Percentiles rank a stretch among this genome's conserved stretches.
Evolutionary conservation across 1,140 invertebrate genomes (phyloP).

Genomic region (Meloidogyne hapla): DNA sequence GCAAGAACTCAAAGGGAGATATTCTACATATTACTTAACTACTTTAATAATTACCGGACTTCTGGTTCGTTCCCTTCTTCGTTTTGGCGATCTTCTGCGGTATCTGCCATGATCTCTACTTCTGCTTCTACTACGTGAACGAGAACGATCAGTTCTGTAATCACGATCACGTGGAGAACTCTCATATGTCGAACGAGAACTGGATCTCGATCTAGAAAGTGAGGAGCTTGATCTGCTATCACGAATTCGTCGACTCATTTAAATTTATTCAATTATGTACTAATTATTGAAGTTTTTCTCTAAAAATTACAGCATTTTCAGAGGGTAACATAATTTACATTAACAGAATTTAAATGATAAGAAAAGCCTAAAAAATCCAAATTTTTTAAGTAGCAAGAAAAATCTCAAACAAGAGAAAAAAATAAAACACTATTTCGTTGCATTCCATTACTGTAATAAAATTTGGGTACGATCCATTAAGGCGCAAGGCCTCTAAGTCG

Average conservation of each 20-base stretch:
- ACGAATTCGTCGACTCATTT: slow-evolving; percentile 15
- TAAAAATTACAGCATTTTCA: too few relatives aligned
- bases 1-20: slow-evolving; percentile 21
- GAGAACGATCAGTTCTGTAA: slow-evolving; percentile 20
- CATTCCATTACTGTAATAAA: too few relatives aligned
- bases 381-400: too few relatives aligned
- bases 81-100: slow-evolving; percentile 9
- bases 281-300: too few relatives aligned
- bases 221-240: slow-evolving; percentile 23
- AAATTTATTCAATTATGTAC: background rate
- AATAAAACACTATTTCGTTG: too few relatives aligned
- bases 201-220: slow-evolving; percentile 24
- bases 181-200: slow-evolving; percentile 38
- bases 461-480: too few relatives aligned
- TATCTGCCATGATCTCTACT: slow-evolving; percentile 29
- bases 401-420: too few relatives aligned
- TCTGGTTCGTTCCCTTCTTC: slow-evolving; percentile 31
- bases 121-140: slow-evolving; percentile 27
- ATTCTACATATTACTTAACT: slow-evolving; percentile 26
- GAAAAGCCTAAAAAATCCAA: too few relatives aligned
- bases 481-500: too few relatives aligned
- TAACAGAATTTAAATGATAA: too few relatives aligned
- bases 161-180: slow-evolving; percentile 30
- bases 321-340: too few relatives aligned
- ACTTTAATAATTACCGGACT: slow-evolving; percentile 36